Evolutionary conservation across 2,888 invertebrate species (phyloP), one percentile per base, ranked within the genome.

Genomic region (Trimorus sp.): DNA sequence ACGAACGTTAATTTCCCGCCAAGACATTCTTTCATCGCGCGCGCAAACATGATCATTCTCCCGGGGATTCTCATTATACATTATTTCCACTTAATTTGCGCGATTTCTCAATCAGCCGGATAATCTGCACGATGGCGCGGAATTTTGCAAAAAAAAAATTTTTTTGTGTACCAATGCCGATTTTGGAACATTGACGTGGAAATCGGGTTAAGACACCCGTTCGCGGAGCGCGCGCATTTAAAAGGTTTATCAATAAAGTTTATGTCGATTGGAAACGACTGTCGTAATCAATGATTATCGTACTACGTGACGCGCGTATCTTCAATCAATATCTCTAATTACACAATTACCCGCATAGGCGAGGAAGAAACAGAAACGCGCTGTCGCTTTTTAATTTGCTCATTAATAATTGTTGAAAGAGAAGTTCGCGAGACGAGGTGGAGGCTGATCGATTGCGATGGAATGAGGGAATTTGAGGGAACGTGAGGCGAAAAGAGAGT

Each of bases 31-130:
- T 73, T 71, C 68, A 42, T 68, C 69, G 66, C 75, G 68, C 79
- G 60, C 79, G 45, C 58, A 81, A 82, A 77, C 77, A 74, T 73
- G 68, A 82, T 77, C 58, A 77, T 73, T 77, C 73, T 16, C 69
- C 48, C 37, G 49, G 69, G 26, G 74, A 65, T 73, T 69, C 70
- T 77, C 74, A 82, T 82, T 82, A 74, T 69, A 69, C 60, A 83
- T 83, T 80, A 80, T 80, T 83, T 79, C 79, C 83, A 83, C 79
- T 83, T 83, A 83, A 79, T 77, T 83, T 83, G 79, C 79, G 69
- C 74, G 77, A 68, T 83, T 83, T 80, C 76, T 56, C 71, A 80
- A 83, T 83, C 76, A 14, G 42, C 49, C 12, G 42, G 77, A 83
- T 83, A 59, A 76, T 79, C 68, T 49, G 7, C 58, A 15, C 51